These are phyloP conservation scores for Sesia bembeciformis DNA, from an alignment of 2,888 invertebrate genomes.

Conservation along the genomic window DNA sequence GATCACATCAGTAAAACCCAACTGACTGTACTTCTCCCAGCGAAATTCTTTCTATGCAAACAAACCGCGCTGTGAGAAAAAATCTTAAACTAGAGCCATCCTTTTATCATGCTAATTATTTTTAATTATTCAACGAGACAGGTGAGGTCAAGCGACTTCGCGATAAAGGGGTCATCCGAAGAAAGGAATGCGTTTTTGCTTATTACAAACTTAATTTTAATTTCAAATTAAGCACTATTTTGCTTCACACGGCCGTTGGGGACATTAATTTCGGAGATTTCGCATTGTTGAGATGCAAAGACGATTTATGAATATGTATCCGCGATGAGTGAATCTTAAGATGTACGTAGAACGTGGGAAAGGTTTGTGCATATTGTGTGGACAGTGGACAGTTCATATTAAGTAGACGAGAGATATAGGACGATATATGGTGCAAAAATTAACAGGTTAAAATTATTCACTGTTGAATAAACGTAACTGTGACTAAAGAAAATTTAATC, in stretches of 20 bases:
- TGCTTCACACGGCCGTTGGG: conserved; percentile 29
- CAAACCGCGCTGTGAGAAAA: conserved; percentile 26
- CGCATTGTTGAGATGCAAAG: background rate
- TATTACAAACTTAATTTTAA: conserved; percentile 26
- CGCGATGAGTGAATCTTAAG: background rate
- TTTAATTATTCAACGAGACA: conserved; percentile 39
- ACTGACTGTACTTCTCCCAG: no score
- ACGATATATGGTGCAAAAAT: no score
- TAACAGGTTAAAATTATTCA: no score
- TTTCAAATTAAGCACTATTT: conserved; percentile 31
- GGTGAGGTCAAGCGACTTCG: conserved; percentile 50
- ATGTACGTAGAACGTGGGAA: background rate
- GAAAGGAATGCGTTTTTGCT: conserved; percentile 12
- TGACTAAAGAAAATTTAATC: no score
- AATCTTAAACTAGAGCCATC: conserved; percentile 13
- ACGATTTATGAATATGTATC: background rate
- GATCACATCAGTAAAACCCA: no score
- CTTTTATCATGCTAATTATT: conserved; percentile 20
- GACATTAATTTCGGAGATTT: background rate
- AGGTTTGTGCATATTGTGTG: no score
- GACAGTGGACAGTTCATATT: no score
- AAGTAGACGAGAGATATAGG: no score
- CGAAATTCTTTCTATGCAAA: no score
- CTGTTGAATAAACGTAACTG: no score
- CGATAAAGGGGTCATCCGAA: conserved; percentile 41